Evolutionary conservation across 2,797 vertebrate genomes (phyloP).

Genomic region (Sus cebifrons): DNA sequence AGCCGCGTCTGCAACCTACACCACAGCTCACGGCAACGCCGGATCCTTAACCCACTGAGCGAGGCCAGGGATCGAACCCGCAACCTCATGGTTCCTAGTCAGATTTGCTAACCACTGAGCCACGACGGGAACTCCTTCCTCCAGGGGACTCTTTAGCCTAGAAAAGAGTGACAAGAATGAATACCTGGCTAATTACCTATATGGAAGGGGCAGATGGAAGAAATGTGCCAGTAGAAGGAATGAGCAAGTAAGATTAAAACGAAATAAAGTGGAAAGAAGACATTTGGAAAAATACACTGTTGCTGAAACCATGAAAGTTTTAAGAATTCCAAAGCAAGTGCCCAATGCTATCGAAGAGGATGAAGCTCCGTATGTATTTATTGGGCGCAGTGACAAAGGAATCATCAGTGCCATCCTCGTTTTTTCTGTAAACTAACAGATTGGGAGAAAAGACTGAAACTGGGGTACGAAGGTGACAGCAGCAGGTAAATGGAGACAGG

Average conservation of each 20-base stretch:
- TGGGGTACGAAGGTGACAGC: background rate
- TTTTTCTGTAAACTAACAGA: background rate
- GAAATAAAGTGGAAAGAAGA: background rate
- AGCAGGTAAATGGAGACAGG: background rate
- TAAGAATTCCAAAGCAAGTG: conserved; percentile 1
- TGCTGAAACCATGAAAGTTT: conserved; percentile 5
- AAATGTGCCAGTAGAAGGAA: background rate
- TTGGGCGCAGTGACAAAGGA: background rate
- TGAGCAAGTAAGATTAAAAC: background rate
- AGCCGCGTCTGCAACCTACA: too few species aligned
- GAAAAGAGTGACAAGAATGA: background rate
- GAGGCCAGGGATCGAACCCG: too few species aligned
- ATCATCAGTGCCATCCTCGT: background rate
- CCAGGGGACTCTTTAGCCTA: background rate
- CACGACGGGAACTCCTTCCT: too few species aligned
- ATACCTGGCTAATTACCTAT: background rate
- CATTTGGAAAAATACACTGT: background rate
- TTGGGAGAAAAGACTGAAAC: background rate
- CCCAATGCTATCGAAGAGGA: background rate
- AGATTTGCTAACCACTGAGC: too few species aligned
- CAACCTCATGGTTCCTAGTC: too few species aligned
- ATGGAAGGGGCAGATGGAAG: background rate
- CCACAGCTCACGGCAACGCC: too few species aligned
- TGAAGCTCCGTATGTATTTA: background rate
- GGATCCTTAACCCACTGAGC: too few species aligned